Percentiles rank a stretch among this genome's conserved stretches.
phyloP scores from a whole-genome alignment of 2,113 vertebrate species.

The Emydocephalus ijimae region DNA sequence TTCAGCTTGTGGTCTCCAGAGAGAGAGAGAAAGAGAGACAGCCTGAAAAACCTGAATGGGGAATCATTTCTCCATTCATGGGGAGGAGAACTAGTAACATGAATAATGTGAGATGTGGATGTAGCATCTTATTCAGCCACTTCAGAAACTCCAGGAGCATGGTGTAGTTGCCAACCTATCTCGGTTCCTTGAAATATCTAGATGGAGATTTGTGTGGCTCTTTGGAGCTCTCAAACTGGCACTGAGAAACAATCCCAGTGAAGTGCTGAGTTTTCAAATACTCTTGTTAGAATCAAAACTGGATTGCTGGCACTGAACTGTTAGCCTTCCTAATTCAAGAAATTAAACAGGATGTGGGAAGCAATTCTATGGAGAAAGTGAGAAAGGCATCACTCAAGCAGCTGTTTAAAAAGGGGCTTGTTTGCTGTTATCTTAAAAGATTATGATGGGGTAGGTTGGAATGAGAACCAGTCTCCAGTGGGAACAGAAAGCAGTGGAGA shows the following conservation, averaged over 20 bases:
- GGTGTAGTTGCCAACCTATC: background rate
- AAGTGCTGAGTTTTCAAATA: constrained; percentile 50
- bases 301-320: background rate
- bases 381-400: background rate
- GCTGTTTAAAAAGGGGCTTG: background rate
- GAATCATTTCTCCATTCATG: background rate
- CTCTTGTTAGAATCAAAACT: constrained; percentile 8
- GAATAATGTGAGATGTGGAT: background rate
- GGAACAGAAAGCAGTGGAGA: background rate
- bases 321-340: too few species aligned
- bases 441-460: background rate
- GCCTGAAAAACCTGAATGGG: background rate
- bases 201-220: background rate
- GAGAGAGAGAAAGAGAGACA: background rate
- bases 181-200: background rate
- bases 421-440: background rate
- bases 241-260: constrained; percentile 34
- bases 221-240: constrained; percentile 35
- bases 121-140: background rate
- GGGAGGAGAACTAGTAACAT: background rate
- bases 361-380: background rate
- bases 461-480: background rate
- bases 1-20: background rate
- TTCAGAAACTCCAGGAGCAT: background rate
- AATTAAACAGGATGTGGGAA: background rate